Evolutionary conservation across 2,113 vertebrate genomes (phyloP).

Genomic region (Melanotaenia duboulayi): DNA sequence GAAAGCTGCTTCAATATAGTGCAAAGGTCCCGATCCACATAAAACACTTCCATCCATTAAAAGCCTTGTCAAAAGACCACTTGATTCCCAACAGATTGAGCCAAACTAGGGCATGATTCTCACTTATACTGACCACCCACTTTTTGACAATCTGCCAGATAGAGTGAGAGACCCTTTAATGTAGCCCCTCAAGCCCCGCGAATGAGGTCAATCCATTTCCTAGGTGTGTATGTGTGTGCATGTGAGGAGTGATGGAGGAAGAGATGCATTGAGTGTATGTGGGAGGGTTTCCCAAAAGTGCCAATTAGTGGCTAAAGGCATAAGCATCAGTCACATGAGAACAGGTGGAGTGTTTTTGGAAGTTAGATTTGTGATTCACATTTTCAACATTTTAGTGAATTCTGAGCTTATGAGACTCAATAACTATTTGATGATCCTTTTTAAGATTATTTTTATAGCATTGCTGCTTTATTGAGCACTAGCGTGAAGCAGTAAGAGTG

Average conservation of each 20-base stretch:
- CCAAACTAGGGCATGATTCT: constrained; percentile 79
- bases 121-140: constrained; percentile 76
- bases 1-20: constrained; percentile 33
- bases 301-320: constrained; percentile 65
- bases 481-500: constrained; percentile 36
- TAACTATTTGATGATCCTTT: constrained; percentile 70
- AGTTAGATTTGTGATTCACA: constrained; percentile 52
- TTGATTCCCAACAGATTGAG: constrained; percentile 70
- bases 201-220: constrained; percentile 77
- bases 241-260: constrained; percentile 39
- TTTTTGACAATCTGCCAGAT: constrained; percentile 71
- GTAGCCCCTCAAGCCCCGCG: constrained; percentile 58
- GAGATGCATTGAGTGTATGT: constrained; percentile 3
- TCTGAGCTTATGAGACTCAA: constrained; percentile 58
- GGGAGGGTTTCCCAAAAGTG: constrained; percentile 64
- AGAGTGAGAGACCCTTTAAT: constrained; percentile 70
- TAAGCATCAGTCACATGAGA: constrained; percentile 56
- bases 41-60: constrained; percentile 70
- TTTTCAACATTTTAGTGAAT: constrained; percentile 49
- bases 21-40: constrained; percentile 67
- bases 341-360: constrained; percentile 47
- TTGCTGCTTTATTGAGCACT: constrained; percentile 59
- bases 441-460: constrained; percentile 63
- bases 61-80: constrained; percentile 66
- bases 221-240: constrained; percentile 45